These are phyloP conservation scores for Melanotaenia boesemani DNA, from an alignment of 2,797 vertebrate genomes.

Conservation along the genomic window DNA sequence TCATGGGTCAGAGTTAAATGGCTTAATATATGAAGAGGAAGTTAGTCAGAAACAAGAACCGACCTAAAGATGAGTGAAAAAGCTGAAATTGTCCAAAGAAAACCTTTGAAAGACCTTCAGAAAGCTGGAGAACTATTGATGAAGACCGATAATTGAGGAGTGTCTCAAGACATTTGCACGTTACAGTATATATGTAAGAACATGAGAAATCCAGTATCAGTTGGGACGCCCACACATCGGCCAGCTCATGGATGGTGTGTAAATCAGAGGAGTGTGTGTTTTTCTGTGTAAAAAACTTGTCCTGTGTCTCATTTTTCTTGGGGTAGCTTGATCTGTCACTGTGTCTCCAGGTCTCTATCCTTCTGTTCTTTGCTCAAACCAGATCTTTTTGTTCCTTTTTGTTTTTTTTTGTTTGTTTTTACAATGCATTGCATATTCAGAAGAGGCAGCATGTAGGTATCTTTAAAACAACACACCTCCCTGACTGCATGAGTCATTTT, in stretches of 20 bases:
- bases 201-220: constrained; percentile 5
- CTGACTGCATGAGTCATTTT: constrained; percentile 78
- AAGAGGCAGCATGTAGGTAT: constrained; percentile 85
- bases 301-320: constrained; percentile 62
- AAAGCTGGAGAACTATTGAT: too few relatives aligned
- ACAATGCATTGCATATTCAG: constrained; percentile 83
- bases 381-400: constrained; percentile 70
- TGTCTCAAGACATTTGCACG: too few relatives aligned
- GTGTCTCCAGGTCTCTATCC: constrained; percentile 76
- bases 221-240: neutral
- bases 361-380: constrained; percentile 80
- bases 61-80: too few relatives aligned
- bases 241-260: neutral
- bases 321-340: constrained; percentile 68
- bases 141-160: too few relatives aligned
- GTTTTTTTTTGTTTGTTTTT: constrained; percentile 71
- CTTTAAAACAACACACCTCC: constrained; percentile 65
- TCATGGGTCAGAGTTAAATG: too few relatives aligned
- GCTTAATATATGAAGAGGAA: too few relatives aligned
- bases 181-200: too few relatives aligned
- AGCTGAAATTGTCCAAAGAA: too few relatives aligned
- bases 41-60: too few relatives aligned
- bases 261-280: constrained; percentile 35
- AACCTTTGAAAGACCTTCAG: too few relatives aligned
- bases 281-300: constrained; percentile 47